Percentiles rank a stretch among this genome's conserved stretches.
Evolutionary conservation across 1,140 invertebrate genomes (phyloP).

Genomic region (Thereuonema tuberculata): DNA sequence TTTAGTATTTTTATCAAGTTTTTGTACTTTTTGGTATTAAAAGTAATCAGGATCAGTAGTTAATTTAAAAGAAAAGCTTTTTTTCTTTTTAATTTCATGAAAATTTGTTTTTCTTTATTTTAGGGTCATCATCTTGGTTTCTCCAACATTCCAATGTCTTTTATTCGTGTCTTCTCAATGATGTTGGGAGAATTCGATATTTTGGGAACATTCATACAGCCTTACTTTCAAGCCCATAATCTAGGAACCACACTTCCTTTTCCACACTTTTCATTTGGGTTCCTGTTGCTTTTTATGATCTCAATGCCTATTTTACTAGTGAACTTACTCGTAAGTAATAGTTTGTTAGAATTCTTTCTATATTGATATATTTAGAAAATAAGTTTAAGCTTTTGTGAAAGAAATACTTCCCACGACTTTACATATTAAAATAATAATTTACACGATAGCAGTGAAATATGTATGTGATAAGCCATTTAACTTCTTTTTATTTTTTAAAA

Average conservation of each 20-base stretch:
- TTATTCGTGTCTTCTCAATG: constrained; percentile 60
- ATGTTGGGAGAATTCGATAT: constrained; percentile 72
- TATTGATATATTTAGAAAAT: too few relatives aligned
- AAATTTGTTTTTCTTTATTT: constrained; percentile 12
- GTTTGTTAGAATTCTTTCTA: too few relatives aligned
- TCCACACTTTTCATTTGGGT: constrained; percentile 57
- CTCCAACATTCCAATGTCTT: constrained; percentile 53
- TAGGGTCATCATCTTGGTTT: constrained; percentile 62
- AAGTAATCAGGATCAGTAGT: not conserved
- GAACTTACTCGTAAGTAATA: constrained; percentile 52
- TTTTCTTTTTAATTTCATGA: not conserved
- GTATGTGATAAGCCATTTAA: too few relatives aligned
- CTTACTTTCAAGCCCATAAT: constrained; percentile 25
- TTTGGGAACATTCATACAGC: constrained; percentile 65
- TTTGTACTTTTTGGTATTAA: not conserved
- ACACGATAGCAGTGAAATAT: too few relatives aligned
- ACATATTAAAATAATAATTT: too few relatives aligned
- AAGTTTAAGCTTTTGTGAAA: too few relatives aligned
- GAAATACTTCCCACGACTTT: too few relatives aligned
- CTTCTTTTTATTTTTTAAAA: too few relatives aligned
- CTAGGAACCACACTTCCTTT: constrained; percentile 42
- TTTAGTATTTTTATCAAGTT: too few relatives aligned
- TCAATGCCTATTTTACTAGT: constrained; percentile 82
- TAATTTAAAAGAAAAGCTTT: not conserved
- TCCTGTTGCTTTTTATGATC: constrained; percentile 70